These are phyloP conservation scores for Sardina pilchardus DNA, from an alignment of 2,113 vertebrate species.

Conservation along the genomic window DNA sequence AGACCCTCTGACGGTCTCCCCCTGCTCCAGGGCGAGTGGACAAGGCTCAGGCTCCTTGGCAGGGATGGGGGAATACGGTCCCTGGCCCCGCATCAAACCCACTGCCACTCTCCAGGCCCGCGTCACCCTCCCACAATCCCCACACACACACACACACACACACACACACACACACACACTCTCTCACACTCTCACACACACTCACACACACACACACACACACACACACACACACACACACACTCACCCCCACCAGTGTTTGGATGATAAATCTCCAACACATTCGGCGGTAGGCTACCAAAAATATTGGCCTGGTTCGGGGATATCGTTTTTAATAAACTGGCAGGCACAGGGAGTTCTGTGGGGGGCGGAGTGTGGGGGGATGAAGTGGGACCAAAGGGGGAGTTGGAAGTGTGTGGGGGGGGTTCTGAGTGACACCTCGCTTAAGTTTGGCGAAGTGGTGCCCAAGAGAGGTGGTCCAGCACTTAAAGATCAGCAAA, in stretches of 20 bases:
- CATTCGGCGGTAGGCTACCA: constrained; percentile 21
- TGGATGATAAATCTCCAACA: constrained; percentile 31
- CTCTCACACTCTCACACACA: not conserved
- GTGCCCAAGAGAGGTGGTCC: constrained; percentile 2
- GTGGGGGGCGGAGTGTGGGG: not conserved
- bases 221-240: constrained; percentile 3
- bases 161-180: no score
- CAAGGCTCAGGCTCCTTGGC: constrained; percentile 23
- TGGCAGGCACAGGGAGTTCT: not conserved
- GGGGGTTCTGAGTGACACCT: constrained; percentile 33
- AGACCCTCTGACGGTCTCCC: not conserved
- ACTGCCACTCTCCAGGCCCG: constrained; percentile 18
- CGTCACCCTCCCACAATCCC: not conserved
- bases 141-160: not conserved
- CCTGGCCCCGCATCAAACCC: constrained; percentile 31
- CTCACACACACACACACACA: not conserved
- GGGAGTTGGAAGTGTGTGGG: not conserved
- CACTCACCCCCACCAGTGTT: not conserved
- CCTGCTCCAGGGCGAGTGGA: constrained; percentile 4
- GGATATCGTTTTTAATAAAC: constrained; percentile 26
- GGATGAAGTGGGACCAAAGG: not conserved
- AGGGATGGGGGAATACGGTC: constrained; percentile 3
- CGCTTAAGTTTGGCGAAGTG: not conserved
- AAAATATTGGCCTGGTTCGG: constrained; percentile 27
- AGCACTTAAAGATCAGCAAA: not conserved